Conservation (phyloP, 2,797 vertebrate genomes). For the Halcyon chelicuti region DNA sequence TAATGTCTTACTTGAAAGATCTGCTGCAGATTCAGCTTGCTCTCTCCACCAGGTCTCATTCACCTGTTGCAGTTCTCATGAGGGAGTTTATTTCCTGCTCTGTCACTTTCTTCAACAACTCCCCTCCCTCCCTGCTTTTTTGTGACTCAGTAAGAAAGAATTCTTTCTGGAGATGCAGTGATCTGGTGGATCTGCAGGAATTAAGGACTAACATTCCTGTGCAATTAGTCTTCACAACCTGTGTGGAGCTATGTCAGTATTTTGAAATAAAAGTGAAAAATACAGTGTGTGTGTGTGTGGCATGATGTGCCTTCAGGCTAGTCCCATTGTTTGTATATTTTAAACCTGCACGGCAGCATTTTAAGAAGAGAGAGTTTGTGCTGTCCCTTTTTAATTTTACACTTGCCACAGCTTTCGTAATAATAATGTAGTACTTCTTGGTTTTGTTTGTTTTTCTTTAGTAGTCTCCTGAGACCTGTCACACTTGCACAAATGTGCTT, state of each 20-base stretch:
- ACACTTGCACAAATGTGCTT: not conserved
- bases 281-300: not conserved
- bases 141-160: not conserved
- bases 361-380: not conserved
- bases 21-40: not conserved
- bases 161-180: not conserved
- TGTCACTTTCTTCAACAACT: not conserved
- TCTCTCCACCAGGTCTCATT: not conserved
- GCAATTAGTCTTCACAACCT: not conserved
- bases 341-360: not conserved
- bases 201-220: not conserved
- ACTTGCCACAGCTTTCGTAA: not conserved
- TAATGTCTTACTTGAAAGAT: not conserved
- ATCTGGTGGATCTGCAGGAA: not conserved
- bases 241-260: not conserved
- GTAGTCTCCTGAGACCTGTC: not conserved
- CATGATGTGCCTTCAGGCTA: not conserved
- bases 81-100: not conserved
- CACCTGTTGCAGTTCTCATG: not conserved
- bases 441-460: no score
- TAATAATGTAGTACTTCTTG: not conserved
- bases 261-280: not conserved
- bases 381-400: not conserved
- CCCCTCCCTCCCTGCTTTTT: not conserved
- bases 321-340: not conserved